Evolutionary conservation across 2,888 invertebrate species (phyloP), one percentile per base, ranked within the genome.

Genomic region (Drosophila mettleri): DNA sequence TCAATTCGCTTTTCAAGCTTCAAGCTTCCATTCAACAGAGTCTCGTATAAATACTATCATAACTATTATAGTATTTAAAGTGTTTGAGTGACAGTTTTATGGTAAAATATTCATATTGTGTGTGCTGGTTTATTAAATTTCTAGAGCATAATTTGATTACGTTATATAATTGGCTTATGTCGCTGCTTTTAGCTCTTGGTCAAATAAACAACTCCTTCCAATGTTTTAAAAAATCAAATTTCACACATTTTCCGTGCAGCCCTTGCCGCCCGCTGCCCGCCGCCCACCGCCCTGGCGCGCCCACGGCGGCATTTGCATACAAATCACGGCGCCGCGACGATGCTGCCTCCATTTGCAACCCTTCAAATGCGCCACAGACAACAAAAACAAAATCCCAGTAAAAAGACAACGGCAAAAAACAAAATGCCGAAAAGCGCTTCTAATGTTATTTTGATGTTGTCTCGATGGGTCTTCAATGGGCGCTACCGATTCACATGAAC

Each of bases 371-470:
- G 58, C 54, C 68, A 48, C 67, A 48, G 48, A 61, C 53, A 68
- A 24, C 49, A 46, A 29, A 6, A 27, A 16, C 31, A 51, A 46
- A 38, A 38, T 9, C 10, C n/a, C 27, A 14, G 22, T 29, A 48
- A 33, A 59, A 49, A 39, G 20, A 45, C 33, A 51, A 61, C 29
- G 58, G 45, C 41, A 41, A 43, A 27, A 57, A 63, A 67, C 62
- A 66, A 64, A 45, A 49, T 20, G 67, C 48, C 64, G 59, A 73
- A 75, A 68, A 74, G 51, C 73, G 76, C 60, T 63, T 84, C 84
- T 84, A 86, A 84, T 84, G 83, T 65, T 84, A 84, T 84, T 84
- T 86, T 86, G 83, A 84, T 84, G 87, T 86, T 86, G 83, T 86
- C 87, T 84, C 83, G 85, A 84, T 83, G 83, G 86, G 79, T 84